These are phyloP conservation scores for Saccopteryx leptura DNA, from an alignment of 2,113 vertebrate genomes.

Conservation along the genomic window DNA sequence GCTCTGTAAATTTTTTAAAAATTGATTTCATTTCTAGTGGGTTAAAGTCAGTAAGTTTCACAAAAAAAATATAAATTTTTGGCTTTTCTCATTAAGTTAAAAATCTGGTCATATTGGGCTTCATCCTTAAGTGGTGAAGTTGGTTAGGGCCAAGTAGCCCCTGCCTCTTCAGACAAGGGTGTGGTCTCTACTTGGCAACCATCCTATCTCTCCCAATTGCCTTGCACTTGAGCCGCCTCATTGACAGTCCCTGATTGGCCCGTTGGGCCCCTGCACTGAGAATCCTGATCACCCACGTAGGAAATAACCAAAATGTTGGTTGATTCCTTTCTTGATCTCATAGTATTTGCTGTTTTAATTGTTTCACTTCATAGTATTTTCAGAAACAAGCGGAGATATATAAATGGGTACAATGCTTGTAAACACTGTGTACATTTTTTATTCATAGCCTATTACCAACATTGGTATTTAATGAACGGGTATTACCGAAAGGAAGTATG, in stretches of 20 bases:
- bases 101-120: background rate
- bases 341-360: background rate
- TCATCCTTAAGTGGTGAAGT: background rate
- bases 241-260: background rate
- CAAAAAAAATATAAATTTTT: conserved; percentile 3
- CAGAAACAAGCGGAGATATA: background rate
- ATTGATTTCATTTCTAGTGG: background rate
- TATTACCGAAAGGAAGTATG: background rate
- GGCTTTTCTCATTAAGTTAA: background rate
- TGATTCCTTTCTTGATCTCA: background rate
- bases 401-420: background rate
- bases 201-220: background rate
- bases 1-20: background rate
- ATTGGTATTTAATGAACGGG: background rate
- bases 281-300: background rate
- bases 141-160: background rate
- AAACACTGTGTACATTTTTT: background rate
- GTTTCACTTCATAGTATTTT: conserved; percentile 40
- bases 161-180: background rate
- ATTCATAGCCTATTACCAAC: background rate
- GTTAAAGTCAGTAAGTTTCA: background rate
- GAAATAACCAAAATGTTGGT: conserved; percentile 1
- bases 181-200: background rate
- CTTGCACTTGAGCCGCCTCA: background rate
- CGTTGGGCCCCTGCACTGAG: background rate